Conservation (phyloP, 2,113 vertebrate genomes). For the Neogobius melanostomus region DNA sequence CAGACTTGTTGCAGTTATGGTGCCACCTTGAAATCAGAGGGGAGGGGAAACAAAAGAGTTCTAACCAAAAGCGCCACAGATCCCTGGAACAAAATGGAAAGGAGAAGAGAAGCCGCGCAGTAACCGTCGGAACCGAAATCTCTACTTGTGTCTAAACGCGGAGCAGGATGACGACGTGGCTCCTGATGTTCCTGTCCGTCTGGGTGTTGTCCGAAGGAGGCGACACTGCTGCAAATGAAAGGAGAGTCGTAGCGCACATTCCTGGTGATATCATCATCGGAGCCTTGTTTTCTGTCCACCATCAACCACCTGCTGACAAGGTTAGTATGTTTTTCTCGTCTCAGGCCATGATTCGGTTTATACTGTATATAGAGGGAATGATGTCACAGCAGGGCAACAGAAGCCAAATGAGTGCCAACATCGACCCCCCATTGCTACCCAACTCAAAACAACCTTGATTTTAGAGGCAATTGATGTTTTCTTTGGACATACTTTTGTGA, state of each 20-base stretch:
- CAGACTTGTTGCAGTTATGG: conserved; percentile 39
- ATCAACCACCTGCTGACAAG: conserved; percentile 95
- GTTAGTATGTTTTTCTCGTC: conserved; percentile 60
- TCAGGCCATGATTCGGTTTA: not conserved
- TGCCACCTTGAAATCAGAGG: conserved; percentile 36
- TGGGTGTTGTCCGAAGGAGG: conserved; percentile 66
- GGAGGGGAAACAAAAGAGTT: conserved; percentile 21
- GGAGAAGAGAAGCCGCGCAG: conserved; percentile 38
- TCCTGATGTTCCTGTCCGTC: conserved; percentile 73
- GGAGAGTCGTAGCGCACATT: conserved; percentile 92
- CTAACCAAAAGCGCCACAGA: conserved; percentile 15
- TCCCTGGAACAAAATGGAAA: conserved; percentile 47
- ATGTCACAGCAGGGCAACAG: no score
- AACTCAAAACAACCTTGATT: no score
- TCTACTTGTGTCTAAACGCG: conserved; percentile 15
- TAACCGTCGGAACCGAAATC: conserved; percentile 30
- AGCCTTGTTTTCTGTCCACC: conserved; percentile 96
- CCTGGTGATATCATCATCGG: conserved; percentile 97
- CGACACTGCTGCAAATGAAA: conserved; percentile 83
- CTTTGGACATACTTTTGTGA: no score
- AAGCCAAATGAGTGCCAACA: no score
- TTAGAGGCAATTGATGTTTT: no score
- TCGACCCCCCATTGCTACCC: no score
- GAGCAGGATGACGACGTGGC: conserved; percentile 83
- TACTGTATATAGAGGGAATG: no score